Evolutionary conservation across 1,140 invertebrate genomes (phyloP), one percentile per base, ranked within the genome.

Genomic region (Gryllus bimaculatus): DNA sequence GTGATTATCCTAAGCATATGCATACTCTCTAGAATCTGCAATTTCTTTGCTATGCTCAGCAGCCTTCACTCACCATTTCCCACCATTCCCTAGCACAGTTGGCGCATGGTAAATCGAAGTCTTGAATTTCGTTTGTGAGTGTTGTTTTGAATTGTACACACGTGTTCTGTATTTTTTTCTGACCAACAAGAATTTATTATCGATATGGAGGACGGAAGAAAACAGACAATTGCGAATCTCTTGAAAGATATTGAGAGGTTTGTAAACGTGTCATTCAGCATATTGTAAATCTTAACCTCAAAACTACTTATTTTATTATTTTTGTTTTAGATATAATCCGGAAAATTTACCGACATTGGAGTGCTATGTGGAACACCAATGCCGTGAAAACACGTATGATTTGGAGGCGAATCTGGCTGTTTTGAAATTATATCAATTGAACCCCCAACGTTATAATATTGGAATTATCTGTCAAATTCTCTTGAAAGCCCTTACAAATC

Each of bases 401-500:
- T 87, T 99, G 82, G 97, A 99, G 87, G 97, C 97, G 2, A 99
- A 99, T 86, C 87, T 99, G 75, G 96, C 96, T 54, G 94, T 99
- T 21, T 86, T 95, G 8, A 95, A 96, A 85, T 86, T 95, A 47
- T 98, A 98, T 84, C 97, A 98, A 86, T 95, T 98, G 82, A 97
- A 97, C 86, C 95, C 96, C n/a, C 90, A 90, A n/a, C 89, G 91
- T 81, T 96, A 95, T 82, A 93, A 97, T 84, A 89, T 91, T 75
- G 90, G 93, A 76, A 93, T 98, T 21, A 95, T 94, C 8, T 89
- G 89, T 74, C 90, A 95, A 82, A 98, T 99, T 84, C 87, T 99
- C 12, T 84, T 99, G 77, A 99, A 99, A 85, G 96, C 96, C 5
- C 87, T 99, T 12, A 98, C 97, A 13, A 98, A 98, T 88, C 90